Base-by-base conservation (phyloP, 2,797 vertebrate species). In the Sebastes iracundus region DNA sequence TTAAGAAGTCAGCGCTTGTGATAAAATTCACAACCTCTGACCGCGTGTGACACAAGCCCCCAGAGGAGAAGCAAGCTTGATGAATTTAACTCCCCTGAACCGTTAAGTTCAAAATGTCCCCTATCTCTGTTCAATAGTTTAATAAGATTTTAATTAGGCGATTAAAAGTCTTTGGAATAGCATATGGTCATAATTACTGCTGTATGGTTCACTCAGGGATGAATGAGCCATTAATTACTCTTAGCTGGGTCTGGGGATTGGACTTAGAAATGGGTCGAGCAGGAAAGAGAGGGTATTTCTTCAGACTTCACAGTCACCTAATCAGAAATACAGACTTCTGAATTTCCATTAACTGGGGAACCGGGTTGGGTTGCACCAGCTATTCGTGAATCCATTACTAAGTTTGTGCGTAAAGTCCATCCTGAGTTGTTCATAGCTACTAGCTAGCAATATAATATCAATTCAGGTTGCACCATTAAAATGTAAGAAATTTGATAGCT, bases 91-190 rank as follows among this genome's bases (percentile, higher is more conserved):
- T 84, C 80, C 81, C 79, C 61, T 84, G 83, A 90, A 88, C 88
- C 86, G 35, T 84, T 28, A 72, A 87, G 93, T 94, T 94, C 92
- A 94, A 87, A 90, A 94, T 84, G 92, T 94, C 91, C 85, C 88
- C 85, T 88, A 90, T 95, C 90, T 94, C 86, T 92, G 89, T 92
- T 89, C 90, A 87, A 66, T 89, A 87, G 90, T 95, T 95, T 93
- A 96, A 93, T 94, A 95, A 87, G 91, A 92, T 93, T 95, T 95
- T 94, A 96, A 96, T 96, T 94, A 93, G 89, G 88, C 93, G 94
- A 94, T 95, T 95, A 95, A 95, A 95, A 90, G 92, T 92, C 91
- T 93, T 94, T 93, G 90, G 92, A 93, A 88, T 86, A 91, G 90
- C 94, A 94, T 95, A 95, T 94, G 94, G 94, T 93, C 88, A 87